phyloP scores from a whole-genome alignment of 2,113 vertebrate genomes.

The Hippolais icterina region DNA sequence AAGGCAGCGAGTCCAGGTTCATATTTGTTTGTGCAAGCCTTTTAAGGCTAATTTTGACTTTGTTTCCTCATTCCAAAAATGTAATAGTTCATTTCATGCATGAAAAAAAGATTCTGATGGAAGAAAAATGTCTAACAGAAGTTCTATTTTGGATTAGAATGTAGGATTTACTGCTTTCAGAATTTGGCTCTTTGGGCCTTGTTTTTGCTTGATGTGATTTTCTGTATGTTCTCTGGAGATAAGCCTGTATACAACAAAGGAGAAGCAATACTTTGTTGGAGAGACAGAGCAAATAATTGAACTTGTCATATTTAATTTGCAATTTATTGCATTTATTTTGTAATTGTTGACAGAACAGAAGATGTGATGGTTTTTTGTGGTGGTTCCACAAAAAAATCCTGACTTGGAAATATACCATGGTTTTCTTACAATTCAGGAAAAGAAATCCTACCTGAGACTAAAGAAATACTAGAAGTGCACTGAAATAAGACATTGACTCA shows the following conservation, averaged over 20 bases:
- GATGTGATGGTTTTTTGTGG: neutral
- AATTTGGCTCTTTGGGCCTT: neutral
- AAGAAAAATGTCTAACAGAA: constrained; percentile 35
- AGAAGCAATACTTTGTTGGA: neutral
- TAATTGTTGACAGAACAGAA: neutral
- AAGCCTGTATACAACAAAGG: neutral
- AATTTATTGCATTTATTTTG: neutral
- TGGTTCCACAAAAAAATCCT: neutral
- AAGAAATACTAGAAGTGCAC: neutral
- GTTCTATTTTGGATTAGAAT: constrained; percentile 47
- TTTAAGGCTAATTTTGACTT: constrained; percentile 49
- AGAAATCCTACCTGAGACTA: neutral
- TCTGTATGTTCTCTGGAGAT: neutral
- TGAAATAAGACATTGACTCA: neutral
- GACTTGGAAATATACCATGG: neutral
- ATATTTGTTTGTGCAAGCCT: constrained; percentile 32
- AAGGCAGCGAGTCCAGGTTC: constrained; percentile 43
- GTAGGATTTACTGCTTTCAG: constrained; percentile 15
- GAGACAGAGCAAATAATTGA: neutral
- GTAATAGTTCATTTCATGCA: constrained; percentile 59
- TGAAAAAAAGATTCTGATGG: constrained; percentile 2
- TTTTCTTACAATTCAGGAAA: neutral
- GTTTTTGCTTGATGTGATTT: neutral
- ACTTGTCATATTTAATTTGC: neutral
- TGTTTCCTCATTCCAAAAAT: constrained; percentile 60